Conservation (phyloP, 2,888 invertebrate genomes). For the Bellardia bayeri region DNA sequence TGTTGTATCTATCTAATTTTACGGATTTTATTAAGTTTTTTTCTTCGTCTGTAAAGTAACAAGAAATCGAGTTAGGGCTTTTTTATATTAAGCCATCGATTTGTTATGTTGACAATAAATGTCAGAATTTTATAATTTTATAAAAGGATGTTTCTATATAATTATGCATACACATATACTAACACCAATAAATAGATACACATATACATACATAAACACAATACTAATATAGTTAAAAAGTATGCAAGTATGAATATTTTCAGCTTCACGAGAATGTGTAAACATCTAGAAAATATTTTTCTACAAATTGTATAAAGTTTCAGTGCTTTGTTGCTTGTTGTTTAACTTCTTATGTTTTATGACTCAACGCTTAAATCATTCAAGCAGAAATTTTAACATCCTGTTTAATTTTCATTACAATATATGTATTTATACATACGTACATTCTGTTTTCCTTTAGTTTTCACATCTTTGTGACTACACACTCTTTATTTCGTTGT, state of each 20-base stretch:
- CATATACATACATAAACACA: not conserved
- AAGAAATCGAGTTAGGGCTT: too few relatives aligned
- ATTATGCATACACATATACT: not conserved
- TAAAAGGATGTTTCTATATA: not conserved
- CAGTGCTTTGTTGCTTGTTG: slow-evolving; percentile 14
- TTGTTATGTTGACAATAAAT: slow-evolving; percentile 7
- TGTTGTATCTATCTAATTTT: too few relatives aligned
- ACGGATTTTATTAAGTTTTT: too few relatives aligned
- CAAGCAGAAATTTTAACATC: slow-evolving; percentile 56
- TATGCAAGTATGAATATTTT: not conserved
- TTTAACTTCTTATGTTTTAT: slow-evolving; percentile 49
- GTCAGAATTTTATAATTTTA: not conserved
- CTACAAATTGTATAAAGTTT: not conserved
- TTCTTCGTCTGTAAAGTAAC: too few relatives aligned
- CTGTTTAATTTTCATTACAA: slow-evolving; percentile 59
- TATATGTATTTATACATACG: not conserved
- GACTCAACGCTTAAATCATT: slow-evolving; percentile 55
- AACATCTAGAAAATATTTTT: not conserved
- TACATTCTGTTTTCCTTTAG: not conserved
- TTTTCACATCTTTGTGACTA: not conserved
- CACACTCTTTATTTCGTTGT: not conserved
- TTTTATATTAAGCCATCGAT: too few relatives aligned
- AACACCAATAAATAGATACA: not conserved
- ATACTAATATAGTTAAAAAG: not conserved
- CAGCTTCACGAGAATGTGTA: not conserved